phyloP scores from a whole-genome alignment of 1,140 invertebrate species.

The Euwallacea similis region DNA sequence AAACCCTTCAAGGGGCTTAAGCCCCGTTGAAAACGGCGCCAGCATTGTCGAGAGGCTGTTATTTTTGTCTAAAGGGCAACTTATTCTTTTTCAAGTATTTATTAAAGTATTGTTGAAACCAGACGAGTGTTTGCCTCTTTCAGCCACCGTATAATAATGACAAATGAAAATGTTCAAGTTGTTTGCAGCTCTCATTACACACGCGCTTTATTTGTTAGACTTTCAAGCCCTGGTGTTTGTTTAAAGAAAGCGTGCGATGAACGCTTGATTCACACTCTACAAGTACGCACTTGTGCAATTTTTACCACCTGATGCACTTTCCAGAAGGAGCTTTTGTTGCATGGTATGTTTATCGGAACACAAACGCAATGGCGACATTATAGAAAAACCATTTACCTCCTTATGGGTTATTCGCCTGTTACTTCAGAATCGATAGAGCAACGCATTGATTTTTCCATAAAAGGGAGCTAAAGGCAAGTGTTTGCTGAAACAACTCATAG shows the following conservation, averaged over 20 bases:
- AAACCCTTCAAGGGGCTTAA: conserved; percentile 22
- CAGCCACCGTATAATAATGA: conserved; percentile 35
- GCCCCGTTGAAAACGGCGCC: conserved; percentile 33
- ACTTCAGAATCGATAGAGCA: too few species aligned
- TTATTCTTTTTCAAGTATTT: conserved; percentile 38
- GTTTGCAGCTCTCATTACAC: conserved; percentile 1
- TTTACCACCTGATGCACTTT: too few species aligned
- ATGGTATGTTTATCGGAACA: too few species aligned
- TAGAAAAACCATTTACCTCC: too few species aligned
- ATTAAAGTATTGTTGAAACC: conserved; percentile 40
- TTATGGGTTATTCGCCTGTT: too few species aligned
- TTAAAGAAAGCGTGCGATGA: neutral
- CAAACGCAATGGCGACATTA: too few species aligned
- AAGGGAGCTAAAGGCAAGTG: too few species aligned
- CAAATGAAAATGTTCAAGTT: conserved; percentile 18
- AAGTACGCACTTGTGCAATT: too few species aligned
- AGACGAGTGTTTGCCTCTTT: conserved; percentile 40
- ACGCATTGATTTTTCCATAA: too few species aligned
- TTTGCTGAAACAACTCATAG: too few species aligned
- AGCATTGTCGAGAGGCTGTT: conserved; percentile 37
- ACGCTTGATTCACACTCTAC: too few species aligned
- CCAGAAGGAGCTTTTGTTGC: too few species aligned
- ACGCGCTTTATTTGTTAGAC: conserved; percentile 11
- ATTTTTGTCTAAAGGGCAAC: conserved; percentile 36
- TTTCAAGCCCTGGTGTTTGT: neutral